Percentiles rank a stretch among this genome's conserved stretches.
Conservation (phyloP, 2,888 invertebrate genomes). For the Baccha elongata region DNA sequence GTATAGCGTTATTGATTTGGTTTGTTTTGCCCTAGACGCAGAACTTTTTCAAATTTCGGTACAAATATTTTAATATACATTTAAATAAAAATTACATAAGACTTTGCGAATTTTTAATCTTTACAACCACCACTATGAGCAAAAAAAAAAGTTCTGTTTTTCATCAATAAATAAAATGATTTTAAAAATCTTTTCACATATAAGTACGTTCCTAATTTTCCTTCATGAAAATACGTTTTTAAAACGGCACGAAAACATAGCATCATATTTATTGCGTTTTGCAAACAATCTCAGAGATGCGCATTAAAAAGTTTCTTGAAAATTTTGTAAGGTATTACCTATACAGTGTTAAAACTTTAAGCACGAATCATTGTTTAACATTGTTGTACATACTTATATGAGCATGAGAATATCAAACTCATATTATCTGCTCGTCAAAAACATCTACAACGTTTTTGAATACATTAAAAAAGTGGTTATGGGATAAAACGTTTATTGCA, state of each 20-base stretch:
- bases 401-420: constrained; percentile 11
- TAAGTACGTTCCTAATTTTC: too few relatives aligned
- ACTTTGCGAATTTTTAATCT: too few relatives aligned
- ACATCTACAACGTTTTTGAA: not conserved
- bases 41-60: too few relatives aligned
- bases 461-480: too few relatives aligned
- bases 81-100: too few relatives aligned
- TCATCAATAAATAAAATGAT: not conserved
- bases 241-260: constrained; percentile 25
- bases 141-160: constrained; percentile 34
- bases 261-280: constrained; percentile 54
- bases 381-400: not conserved
- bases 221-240: too few relatives aligned
- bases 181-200: too few relatives aligned
- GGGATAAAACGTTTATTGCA: not conserved
- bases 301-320: constrained; percentile 24
- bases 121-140: not conserved
- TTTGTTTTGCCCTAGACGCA: too few relatives aligned
- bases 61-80: too few relatives aligned
- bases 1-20: too few relatives aligned
- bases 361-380: not conserved
- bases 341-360: not conserved
- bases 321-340: constrained; percentile 14
- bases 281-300: constrained; percentile 39
- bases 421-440: not conserved